Evolutionary conservation across 1,140 invertebrate species (phyloP).

Genomic region (Drosophila saltans): DNA sequence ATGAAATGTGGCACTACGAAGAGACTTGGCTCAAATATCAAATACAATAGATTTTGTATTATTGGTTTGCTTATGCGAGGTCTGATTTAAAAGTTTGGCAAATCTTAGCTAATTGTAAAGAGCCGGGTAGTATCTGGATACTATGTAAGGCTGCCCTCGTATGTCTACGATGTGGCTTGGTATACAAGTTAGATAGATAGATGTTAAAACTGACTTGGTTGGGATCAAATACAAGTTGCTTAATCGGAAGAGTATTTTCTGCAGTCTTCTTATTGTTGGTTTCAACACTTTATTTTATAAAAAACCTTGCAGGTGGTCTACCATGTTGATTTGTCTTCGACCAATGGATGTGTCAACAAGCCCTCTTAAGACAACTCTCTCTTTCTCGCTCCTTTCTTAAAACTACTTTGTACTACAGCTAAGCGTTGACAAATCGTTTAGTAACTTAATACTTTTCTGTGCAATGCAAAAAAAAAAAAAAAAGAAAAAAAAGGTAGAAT

Average conservation of each 20-base stretch:
- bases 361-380: neutral
- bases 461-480: conserved; percentile 36
- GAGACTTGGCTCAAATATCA: conserved; percentile 4
- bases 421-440: conserved; percentile 19
- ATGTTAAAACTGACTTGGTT: neutral
- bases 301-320: conserved; percentile 14
- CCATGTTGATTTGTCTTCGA: conserved; percentile 16
- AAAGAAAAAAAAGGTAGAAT: conserved; percentile 28
- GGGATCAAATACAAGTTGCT: neutral
- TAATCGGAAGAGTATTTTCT: neutral
- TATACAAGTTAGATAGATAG: too few relatives aligned
- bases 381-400: neutral
- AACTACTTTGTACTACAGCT: neutral
- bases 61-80: neutral
- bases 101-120: too few relatives aligned
- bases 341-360: conserved; percentile 20
- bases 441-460: conserved; percentile 20
- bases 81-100: neutral
- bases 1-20: conserved; percentile 72
- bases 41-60: conserved; percentile 7
- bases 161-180: neutral
- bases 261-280: neutral
- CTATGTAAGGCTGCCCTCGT: neutral
- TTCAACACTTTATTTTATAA: neutral
- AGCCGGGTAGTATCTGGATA: neutral